Evolutionary conservation across 2,888 invertebrate genomes (phyloP).

Genomic region (Aphrophora alni): DNA sequence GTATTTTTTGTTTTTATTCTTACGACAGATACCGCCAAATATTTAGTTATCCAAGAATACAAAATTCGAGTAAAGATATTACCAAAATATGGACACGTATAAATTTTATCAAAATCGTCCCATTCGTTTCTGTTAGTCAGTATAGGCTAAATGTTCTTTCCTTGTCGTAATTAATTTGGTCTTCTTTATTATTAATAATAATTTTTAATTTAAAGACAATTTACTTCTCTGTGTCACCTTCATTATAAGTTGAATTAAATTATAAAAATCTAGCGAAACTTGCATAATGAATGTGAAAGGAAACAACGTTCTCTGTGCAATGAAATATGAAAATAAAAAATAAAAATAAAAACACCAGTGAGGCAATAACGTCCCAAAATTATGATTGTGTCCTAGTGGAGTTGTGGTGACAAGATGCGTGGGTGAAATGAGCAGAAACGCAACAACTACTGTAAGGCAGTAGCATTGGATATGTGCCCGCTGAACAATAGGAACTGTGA

Average conservation of each 20-base stretch:
- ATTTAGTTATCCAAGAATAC: too few relatives aligned
- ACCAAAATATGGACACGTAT: too few relatives aligned
- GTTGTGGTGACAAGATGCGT: background rate
- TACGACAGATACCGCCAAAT: too few relatives aligned
- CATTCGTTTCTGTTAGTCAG: too few relatives aligned
- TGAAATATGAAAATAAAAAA: background rate
- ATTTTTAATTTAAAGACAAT: too few relatives aligned
- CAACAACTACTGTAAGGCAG: background rate
- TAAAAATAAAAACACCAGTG: background rate
- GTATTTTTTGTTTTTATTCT: too few relatives aligned
- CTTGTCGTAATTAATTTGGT: too few relatives aligned
- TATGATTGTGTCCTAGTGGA: background rate
- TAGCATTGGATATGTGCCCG: background rate
- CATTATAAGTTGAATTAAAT: background rate
- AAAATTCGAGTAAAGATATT: too few relatives aligned
- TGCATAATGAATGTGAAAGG: background rate
- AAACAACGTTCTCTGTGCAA: background rate
- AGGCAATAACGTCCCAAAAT: background rate
- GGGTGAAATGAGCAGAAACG: background rate
- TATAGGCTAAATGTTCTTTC: too few relatives aligned
- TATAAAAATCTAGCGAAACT: background rate
- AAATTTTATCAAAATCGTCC: too few relatives aligned
- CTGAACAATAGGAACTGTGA: background rate
- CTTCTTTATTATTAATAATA: too few relatives aligned
- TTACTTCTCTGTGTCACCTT: background rate